Base-by-base conservation (phyloP, 1,140 invertebrate genomes). In the Nautilus pompilius region DNA sequence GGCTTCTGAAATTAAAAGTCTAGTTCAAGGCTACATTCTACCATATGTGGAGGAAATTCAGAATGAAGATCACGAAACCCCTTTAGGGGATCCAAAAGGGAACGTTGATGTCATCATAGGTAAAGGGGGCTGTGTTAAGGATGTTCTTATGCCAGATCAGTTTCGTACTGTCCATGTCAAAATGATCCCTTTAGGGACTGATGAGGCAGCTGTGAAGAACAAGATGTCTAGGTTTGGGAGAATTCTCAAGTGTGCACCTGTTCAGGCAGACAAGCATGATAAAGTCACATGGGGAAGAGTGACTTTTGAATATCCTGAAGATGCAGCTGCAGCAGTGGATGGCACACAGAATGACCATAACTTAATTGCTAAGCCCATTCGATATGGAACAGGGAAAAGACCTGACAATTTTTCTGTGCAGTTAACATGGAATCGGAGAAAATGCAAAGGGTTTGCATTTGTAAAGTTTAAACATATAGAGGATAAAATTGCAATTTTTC, bases 141-240 rank as follows among this genome's bases (percentile, higher is more conserved):
- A 66, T 26, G 20, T 74, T 2, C 46, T 71, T 5, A 67, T 67
- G 65, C 59, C 68, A 20, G 30, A 67, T 55, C 60, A 74, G 48
- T 70, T 62, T 30, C 66, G 64, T 48, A 66, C 62, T 5, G 32
- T 70, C 4, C 61, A 67, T 29, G 55, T 75, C 15, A 62, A 62
- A 13, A 8, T 54, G 26, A 30, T 55, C 32, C 32, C 53, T 29
- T 22, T n/a, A 28, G 20, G 10, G 20, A 29, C 53, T 30, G 53
- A 28, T 3, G 10, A 29, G 10, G 2, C n/a, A 5, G 32, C 2
- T 20, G 26, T 63, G 4, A n/a, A 29, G 36, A 36, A 63, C 10
- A 34, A 46, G 17, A 28, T 63, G n/a, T 20, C 20, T 15, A n/a
- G 17, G 8, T 63, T 57, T 58, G 61, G 61, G 22, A 53, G 28